phyloP scores from a whole-genome alignment of 2,888 invertebrate species.

The Euclidia mi region DNA sequence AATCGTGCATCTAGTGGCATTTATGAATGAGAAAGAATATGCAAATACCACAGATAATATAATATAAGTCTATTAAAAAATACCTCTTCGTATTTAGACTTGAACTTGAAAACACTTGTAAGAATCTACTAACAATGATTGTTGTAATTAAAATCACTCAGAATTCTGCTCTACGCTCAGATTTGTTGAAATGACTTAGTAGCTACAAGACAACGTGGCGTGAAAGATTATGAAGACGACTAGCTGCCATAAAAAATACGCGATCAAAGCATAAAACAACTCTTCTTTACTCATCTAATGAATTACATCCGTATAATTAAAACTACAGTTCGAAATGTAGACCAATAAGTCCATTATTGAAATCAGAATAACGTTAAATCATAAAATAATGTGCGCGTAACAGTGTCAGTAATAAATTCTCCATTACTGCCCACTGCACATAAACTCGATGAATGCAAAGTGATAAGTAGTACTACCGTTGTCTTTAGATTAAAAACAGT shows the following conservation, averaged over 20 bases:
- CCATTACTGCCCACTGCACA: constrained; percentile 22
- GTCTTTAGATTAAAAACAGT: neutral
- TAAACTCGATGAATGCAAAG: constrained; percentile 11
- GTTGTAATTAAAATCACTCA: too few species aligned
- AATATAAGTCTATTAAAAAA: too few species aligned
- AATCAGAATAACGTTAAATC: constrained; percentile 51
- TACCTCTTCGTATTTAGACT: too few species aligned
- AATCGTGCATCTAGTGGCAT: too few species aligned
- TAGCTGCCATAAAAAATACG: neutral
- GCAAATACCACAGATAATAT: too few species aligned
- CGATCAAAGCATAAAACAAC: constrained; percentile 22
- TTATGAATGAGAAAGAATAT: too few species aligned
- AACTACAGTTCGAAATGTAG: constrained; percentile 38
- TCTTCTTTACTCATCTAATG: constrained; percentile 29
- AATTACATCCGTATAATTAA: constrained; percentile 44
- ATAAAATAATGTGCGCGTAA: constrained; percentile 44
- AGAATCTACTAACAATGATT: too few species aligned
- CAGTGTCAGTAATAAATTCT: constrained; percentile 21
- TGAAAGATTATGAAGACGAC: constrained; percentile 1
- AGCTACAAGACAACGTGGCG: too few species aligned
- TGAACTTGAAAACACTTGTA: too few species aligned
- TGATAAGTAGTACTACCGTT: constrained; percentile 22
- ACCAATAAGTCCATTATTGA: constrained; percentile 41
- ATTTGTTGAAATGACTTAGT: too few species aligned
- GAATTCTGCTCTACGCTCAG: too few species aligned